Percentiles rank a stretch among this genome's conserved stretches.
Evolutionary conservation across 2,888 invertebrate species (phyloP).

Genomic region (Diogma glabrata): DNA sequence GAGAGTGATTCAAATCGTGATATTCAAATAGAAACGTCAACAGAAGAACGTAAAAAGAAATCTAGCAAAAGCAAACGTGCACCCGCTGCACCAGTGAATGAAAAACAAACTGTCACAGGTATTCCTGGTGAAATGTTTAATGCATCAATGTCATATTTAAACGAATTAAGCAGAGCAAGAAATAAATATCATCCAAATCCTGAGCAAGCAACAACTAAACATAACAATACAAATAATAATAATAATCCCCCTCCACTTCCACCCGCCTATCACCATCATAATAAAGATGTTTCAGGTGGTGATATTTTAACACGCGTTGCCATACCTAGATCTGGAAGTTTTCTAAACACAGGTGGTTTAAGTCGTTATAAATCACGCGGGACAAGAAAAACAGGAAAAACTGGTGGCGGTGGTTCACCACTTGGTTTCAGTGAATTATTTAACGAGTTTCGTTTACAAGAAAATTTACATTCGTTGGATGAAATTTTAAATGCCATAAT

Average conservation of each 20-base stretch:
- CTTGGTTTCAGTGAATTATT: constrained; percentile 78
- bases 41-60: constrained; percentile 43
- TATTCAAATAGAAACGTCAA: constrained; percentile 37
- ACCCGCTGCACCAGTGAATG: constrained; percentile 39
- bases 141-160: constrained; percentile 16
- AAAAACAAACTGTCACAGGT: not conserved
- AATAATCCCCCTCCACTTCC: not conserved
- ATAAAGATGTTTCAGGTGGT: constrained; percentile 47
- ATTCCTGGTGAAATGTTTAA: constrained; percentile 13
- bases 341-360: constrained; percentile 67
- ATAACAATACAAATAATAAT: not conserved
- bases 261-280: not conserved
- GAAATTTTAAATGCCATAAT: constrained; percentile 81
- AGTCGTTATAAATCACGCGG: constrained; percentile 58
- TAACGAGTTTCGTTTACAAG: constrained; percentile 76
- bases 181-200: no score
- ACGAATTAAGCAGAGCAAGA: constrained; percentile 15
- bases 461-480: constrained; percentile 77
- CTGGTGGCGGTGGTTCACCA: constrained; percentile 44
- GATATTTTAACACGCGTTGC: constrained; percentile 78
- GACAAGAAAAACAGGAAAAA: constrained; percentile 30
- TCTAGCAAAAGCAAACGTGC: constrained; percentile 45
- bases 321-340: constrained; percentile 74
- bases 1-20: constrained; percentile 47
- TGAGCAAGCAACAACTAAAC: no score